Percentiles rank a stretch among this genome's conserved stretches.
These are phyloP conservation scores for Turritopsis rubra DNA, from an alignment of 30 jellyfish, hydroid and myxozoan genomes.

Conservation along the genomic window DNA sequence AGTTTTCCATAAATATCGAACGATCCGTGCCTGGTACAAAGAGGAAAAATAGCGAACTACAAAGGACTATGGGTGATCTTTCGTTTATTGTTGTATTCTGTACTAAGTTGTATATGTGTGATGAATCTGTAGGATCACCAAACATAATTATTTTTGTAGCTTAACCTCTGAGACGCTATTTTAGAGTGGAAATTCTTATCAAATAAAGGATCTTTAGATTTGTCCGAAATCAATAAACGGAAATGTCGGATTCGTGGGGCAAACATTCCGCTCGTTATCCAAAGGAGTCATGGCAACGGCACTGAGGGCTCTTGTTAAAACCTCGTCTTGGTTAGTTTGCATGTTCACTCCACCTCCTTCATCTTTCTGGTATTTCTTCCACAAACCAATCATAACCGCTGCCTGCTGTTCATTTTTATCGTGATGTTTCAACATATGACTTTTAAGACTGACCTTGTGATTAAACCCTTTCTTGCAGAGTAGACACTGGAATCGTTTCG, in stretches of 20 bases:
- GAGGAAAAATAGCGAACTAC: no score
- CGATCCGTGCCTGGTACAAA: no score
- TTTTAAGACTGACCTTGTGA: not conserved
- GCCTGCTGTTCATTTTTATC: not conserved
- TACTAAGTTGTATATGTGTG: no score
- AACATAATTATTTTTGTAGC: no score
- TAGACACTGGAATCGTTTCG: not conserved
- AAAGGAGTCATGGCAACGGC: not conserved
- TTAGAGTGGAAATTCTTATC: not conserved
- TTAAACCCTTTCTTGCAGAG: not conserved
- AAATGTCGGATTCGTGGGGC: not conserved
- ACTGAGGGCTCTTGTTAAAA: not conserved
- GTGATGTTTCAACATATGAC: not conserved
- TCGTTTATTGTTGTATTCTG: no score
- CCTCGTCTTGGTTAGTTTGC: not conserved
- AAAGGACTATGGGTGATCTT: no score
- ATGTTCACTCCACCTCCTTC: not conserved
- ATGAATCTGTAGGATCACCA: no score
- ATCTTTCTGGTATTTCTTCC: not conserved
- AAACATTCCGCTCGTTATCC: not conserved
- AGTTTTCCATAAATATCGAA: no score
- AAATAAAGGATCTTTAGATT: not conserved
- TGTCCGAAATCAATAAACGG: not conserved
- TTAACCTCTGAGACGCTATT: no score
- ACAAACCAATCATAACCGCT: not conserved